phyloP scores from a whole-genome alignment of 1,140 invertebrate species.

The Sesamia nonagrioides region DNA sequence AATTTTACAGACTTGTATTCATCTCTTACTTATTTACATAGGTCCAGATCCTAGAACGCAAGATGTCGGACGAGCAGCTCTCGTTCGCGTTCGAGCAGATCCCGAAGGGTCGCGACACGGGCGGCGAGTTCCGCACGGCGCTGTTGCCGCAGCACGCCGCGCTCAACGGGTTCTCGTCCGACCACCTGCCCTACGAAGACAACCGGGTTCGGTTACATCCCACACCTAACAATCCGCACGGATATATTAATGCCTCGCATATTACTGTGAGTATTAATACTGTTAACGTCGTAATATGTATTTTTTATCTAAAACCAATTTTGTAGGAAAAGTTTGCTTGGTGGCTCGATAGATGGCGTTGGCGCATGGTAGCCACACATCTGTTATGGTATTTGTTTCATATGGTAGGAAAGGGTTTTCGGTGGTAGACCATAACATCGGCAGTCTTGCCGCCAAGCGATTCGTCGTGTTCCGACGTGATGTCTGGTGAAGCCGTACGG shows the following conservation, averaged over 20 bases:
- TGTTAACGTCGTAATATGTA: too few relatives aligned
- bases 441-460: too few relatives aligned
- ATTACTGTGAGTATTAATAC: constrained; percentile 90
- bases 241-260: constrained; percentile 97
- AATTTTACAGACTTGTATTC: background rate
- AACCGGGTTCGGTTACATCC: constrained; percentile 93
- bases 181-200: constrained; percentile 95
- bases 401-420: too few relatives aligned
- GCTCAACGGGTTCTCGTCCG: constrained; percentile 89
- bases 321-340: too few relatives aligned
- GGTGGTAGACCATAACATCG: too few relatives aligned
- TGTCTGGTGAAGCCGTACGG: too few relatives aligned
- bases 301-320: too few relatives aligned
- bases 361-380: too few relatives aligned
- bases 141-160: constrained; percentile 89
- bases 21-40: constrained; percentile 66
- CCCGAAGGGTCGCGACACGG: constrained; percentile 91
- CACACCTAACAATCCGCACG: constrained; percentile 93
- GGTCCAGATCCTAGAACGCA: constrained; percentile 94
- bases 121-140: constrained; percentile 90
- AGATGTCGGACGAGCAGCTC: constrained; percentile 93
- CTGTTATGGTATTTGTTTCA: too few relatives aligned
- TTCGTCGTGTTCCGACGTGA: too few relatives aligned
- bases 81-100: constrained; percentile 96
- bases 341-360: too few relatives aligned